Base-by-base conservation (phyloP, 2,888 invertebrate genomes). In the Lepidocyrtoides sp. region DNA sequence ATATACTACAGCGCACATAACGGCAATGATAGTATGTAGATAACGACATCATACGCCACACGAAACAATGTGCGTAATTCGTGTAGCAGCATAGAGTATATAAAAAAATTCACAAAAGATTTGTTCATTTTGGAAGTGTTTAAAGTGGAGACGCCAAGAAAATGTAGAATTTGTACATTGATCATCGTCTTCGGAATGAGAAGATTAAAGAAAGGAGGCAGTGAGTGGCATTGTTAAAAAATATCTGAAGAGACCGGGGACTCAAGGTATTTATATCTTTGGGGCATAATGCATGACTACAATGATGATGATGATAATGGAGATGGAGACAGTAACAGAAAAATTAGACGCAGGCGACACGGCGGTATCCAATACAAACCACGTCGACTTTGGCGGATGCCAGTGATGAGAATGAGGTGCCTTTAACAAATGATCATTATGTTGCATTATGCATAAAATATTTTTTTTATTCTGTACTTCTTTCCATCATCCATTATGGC, bases 261-360 rank as follows among this genome's bases (percentile, higher is more conserved):
- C 20, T 36, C 36, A 69, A 69, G 69, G 69, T 69, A 69, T 69
- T 69, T 36, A 69, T 69, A 69, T 69, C 69, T 69, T 17, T 69
- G 69, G 69, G 69, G 69, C 69, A 69, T 69, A 69, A 69, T 69
- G 69, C 17, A 69, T 69, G 41, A 41, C 36, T n/a, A 2, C 8
- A n/a, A n/a, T n/a, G n/a, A n/a, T n/a, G 69, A 36, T 36, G 69
- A 69, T 41, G 36, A 69, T 69, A 7, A 69, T 26, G 57, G 20
- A 2, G 57, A 57, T 29, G 41, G 41, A 69, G 41, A 41, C 36
- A 8, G 69, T 23, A 41, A 41, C 69, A 29, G 66, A n/a, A n/a
- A n/a, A n/a, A 57, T 17, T 26, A 36, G 17, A 66, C 66, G 36
- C 29, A 69, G 32, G 66, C 66, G 66, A 32, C 66, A 66, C 17